Evolutionary conservation across 1,140 invertebrate species (phyloP).

Genomic region (Elysia chlorotica): DNA sequence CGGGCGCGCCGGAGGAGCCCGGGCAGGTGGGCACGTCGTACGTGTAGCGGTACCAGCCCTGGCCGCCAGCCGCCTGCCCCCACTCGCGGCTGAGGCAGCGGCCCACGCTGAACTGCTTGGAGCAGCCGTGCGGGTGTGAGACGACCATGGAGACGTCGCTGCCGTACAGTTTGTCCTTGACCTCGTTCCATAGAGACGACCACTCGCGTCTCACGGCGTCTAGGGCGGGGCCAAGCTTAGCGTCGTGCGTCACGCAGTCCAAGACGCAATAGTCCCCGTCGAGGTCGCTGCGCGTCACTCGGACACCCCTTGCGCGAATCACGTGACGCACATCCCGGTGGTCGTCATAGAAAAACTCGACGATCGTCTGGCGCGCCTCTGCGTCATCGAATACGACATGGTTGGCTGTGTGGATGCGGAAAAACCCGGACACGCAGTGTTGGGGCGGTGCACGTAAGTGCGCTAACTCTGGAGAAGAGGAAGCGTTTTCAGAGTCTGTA

Average conservation of each 20-base stretch:
- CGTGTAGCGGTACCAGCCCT: neutral
- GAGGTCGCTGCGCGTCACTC: neutral
- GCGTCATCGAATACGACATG: neutral
- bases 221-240: neutral
- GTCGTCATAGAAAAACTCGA: neutral
- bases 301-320: neutral
- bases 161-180: neutral
- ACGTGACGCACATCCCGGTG: neutral
- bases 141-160: neutral
- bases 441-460: too few species aligned
- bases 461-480: too few species aligned
- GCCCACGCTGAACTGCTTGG: neutral
- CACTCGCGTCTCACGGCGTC: neutral
- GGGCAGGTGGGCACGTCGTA: neutral
- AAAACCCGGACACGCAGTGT: neutral
- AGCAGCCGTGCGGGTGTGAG: constrained; percentile 12
- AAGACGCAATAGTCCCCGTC: neutral
- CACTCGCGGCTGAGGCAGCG: neutral
- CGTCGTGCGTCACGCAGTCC: neutral
- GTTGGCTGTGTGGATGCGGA: neutral
- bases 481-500: too few species aligned
- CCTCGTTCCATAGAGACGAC: neutral
- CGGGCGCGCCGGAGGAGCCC: constrained; percentile 1
- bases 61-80: neutral
- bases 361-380: neutral